Evolutionary conservation across 2,113 vertebrate genomes (phyloP), one percentile per base, ranked within the genome.

Genomic region (Scatophagus argus): DNA sequence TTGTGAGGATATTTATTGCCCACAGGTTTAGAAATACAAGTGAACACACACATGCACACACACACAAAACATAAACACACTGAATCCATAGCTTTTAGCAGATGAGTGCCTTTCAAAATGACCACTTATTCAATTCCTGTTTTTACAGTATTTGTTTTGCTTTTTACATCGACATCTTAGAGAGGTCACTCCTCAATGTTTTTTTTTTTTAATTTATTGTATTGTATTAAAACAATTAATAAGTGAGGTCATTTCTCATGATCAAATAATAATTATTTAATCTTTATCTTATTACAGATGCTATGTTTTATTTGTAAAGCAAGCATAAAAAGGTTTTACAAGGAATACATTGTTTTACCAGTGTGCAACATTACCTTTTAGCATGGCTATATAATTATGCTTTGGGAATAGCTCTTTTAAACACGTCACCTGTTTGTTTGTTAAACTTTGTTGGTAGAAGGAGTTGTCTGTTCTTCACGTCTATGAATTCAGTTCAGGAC

Each of bases 81-180:
- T 77, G 83, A 85, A 89, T 67, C 49, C 61, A 96, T 95, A 94
- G 95, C 96, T 97, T 97, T 94, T 91, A 96, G 95, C 96, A 97
- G 95, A 96, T 88, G 95, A 98, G 97, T 99, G 97, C 97, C 97
- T 99, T 99, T 97, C 93, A 94, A 93, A 96, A 96, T 93, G 95
- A 97, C 97, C 97, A 96, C 96, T 97, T 96, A 81, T 89, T 92
- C 83, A 92, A 88, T 89, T 93, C 88, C 83, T 83, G 82, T 91
- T 87, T 93, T 81, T 82, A 89, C 81, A 77, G 70, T 84, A 70
- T 84, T 82, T 80, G 13, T 71, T 74, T 83, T 62, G 72, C 56
- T 82, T 66, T 76, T 82, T 27, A 6, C 43, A 88, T 89, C 71
- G 77, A 72, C 74, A 79, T 67, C 82, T 67, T 69, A 62, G 67